These are phyloP conservation scores for Papilio aristodemus DNA, from an alignment of 1,140 invertebrate genomes.

Conservation along the genomic window DNA sequence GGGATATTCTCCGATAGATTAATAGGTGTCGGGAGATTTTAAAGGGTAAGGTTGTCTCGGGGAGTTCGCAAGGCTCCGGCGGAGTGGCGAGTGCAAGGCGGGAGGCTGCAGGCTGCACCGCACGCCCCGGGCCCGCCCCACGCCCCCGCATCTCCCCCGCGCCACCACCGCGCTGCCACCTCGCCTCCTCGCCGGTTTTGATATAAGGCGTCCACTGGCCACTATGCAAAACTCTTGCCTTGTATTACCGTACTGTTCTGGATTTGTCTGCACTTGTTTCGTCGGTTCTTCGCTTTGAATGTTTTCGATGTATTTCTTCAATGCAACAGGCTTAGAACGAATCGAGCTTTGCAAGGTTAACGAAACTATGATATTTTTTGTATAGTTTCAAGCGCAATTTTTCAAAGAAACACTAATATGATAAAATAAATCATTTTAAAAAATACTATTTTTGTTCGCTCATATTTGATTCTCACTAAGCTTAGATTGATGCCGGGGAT, in stretches of 20 bases:
- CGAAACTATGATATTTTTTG: neutral
- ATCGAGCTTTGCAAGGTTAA: neutral
- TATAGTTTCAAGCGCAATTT: neutral
- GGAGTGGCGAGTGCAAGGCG: conserved; percentile 48
- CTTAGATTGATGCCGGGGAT: too few species aligned
- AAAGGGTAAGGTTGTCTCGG: conserved; percentile 33
- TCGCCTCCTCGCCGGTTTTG: conserved; percentile 70
- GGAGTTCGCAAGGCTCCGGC: conserved; percentile 36
- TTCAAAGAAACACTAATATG: neutral
- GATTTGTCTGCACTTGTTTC: conserved; percentile 43
- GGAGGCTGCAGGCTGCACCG: too few species aligned
- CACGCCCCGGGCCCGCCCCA: conserved; percentile 56
- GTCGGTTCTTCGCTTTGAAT: conserved; percentile 28
- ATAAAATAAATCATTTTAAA: neutral
- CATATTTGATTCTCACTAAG: too few species aligned
- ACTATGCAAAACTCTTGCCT: conserved; percentile 70
- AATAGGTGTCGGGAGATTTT: conserved; percentile 13
- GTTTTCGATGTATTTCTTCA: conserved; percentile 21
- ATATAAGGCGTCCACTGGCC: conserved; percentile 73
- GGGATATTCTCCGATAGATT: neutral
- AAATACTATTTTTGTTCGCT: neutral
- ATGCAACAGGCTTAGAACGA: conserved; percentile 17
- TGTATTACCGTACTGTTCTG: conserved; percentile 41
- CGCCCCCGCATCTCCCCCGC: conserved; percentile 48
- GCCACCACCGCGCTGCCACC: conserved; percentile 44